A percentile compares a stretch with the other conserved stretches of the same genome.
Evolutionary conservation across 2,888 invertebrate genomes (phyloP).

Genomic region (Lagria hirta): DNA sequence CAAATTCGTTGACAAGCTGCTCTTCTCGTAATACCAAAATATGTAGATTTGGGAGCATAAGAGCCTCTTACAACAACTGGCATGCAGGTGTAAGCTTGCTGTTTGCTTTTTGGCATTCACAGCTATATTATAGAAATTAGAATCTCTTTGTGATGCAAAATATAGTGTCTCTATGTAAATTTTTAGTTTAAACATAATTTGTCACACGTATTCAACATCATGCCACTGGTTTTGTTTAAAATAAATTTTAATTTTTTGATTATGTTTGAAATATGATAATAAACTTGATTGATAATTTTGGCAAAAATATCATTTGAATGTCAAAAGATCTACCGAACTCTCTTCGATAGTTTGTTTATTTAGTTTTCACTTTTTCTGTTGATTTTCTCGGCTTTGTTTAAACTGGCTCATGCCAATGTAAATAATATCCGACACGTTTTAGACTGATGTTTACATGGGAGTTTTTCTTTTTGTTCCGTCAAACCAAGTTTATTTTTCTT

Average conservation of each 20-base stretch:
- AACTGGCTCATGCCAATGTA: slow-evolving; percentile 43
- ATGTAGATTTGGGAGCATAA: no score
- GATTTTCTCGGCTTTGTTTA: slow-evolving; percentile 43
- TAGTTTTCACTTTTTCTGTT: slow-evolving; percentile 45
- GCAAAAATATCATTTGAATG: no score
- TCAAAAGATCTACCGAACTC: slow-evolving; percentile 28
- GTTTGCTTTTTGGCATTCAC: slow-evolving; percentile 6
- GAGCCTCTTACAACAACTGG: no score
- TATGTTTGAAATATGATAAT: no score
- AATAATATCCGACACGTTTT: slow-evolving; percentile 41
- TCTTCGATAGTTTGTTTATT: slow-evolving; percentile 33
- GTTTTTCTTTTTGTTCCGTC: slow-evolving; percentile 39
- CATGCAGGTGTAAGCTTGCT: slow-evolving; percentile 11
- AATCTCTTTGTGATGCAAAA: slow-evolving; percentile 15
- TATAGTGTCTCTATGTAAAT: slow-evolving; percentile 8
- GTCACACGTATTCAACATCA: slow-evolving; percentile 8
- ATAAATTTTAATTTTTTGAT: no score
- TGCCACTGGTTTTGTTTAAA: no score
- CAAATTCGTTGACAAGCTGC: no score
- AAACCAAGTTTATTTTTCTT: slow-evolving; percentile 34
- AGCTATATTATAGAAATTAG: slow-evolving; percentile 12
- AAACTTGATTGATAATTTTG: no score
- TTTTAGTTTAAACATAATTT: slow-evolving; percentile 13
- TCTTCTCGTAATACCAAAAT: no score
- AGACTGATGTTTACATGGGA: slow-evolving; percentile 38